These are phyloP conservation scores for Erpobdella octoculata DNA, from an alignment of 2,888 invertebrate species.

Conservation along the genomic window DNA sequence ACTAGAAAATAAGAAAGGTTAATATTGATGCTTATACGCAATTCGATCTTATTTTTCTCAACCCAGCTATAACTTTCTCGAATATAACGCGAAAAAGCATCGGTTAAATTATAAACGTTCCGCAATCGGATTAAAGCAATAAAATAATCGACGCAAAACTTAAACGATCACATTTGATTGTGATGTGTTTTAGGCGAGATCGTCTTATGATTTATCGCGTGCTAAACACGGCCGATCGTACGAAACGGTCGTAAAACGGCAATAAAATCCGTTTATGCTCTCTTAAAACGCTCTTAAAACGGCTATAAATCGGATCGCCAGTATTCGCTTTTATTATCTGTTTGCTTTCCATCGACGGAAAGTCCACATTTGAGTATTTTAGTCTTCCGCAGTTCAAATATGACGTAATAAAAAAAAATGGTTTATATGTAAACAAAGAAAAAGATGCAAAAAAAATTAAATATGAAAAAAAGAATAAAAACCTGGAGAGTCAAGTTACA, in stretches of 20 bases:
- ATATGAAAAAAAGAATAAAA: not conserved
- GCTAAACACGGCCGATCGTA: not conserved
- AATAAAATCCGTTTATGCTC: not conserved
- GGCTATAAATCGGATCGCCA: not conserved
- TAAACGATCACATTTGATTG: not conserved
- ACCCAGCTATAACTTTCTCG: no score
- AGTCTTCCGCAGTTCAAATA: no score
- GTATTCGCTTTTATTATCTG: not conserved
- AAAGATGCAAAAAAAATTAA: not conserved
- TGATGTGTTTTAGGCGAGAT: not conserved
- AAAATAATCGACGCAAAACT: not conserved
- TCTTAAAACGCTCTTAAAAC: not conserved
- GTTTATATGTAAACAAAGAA: not conserved
- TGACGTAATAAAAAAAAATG: not conserved
- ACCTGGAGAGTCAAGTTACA: not conserved
- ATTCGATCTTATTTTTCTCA: no score
- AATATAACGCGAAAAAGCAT: no score
- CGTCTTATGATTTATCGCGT: not conserved
- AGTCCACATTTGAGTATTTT: not conserved
- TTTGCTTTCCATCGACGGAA: not conserved
- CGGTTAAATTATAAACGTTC: no score
- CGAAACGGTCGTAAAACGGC: constrained; percentile 7
- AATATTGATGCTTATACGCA: no score
- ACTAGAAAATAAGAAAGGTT: no score
- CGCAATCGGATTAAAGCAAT: no score